Conservation (phyloP, 1,140 invertebrate species). For the Hycleus phaleratus region DNA sequence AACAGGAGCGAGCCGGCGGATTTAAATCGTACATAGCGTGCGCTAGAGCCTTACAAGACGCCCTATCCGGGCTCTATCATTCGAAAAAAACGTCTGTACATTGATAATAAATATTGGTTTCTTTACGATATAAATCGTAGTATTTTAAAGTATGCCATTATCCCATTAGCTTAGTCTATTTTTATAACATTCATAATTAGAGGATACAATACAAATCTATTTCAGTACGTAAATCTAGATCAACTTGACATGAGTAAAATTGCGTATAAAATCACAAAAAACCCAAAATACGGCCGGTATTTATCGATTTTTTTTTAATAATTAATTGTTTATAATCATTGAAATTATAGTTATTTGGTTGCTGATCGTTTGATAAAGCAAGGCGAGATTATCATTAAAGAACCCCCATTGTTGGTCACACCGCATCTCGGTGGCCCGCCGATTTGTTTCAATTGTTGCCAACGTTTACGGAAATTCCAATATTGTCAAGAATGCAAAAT, state of each 20-base stretch:
- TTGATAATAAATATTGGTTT: too few species aligned
- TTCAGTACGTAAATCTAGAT: too few species aligned
- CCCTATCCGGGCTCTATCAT: conserved; percentile 76
- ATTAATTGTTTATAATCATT: too few species aligned
- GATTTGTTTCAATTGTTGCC: conserved; percentile 7
- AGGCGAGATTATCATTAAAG: conserved; percentile 6
- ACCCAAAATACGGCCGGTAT: too few species aligned
- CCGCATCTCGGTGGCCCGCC: not conserved
- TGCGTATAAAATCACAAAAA: too few species aligned
- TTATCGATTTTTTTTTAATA: too few species aligned
- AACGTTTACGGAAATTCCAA: not conserved
- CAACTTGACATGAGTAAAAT: too few species aligned
- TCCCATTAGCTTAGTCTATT: too few species aligned
- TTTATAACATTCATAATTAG: too few species aligned
- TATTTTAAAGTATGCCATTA: too few species aligned
- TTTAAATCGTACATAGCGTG: conserved; percentile 77
- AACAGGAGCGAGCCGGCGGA: conserved; percentile 78
- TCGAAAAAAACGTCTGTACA: conserved; percentile 32
- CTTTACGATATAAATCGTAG: too few species aligned
- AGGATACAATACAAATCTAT: too few species aligned
- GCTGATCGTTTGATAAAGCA: conserved; percentile 4
- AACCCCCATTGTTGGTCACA: not conserved
- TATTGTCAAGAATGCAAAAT: not conserved
- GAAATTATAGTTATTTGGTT: conserved; percentile 3
- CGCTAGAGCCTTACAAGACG: conserved; percentile 81